These are phyloP conservation scores for Platysteira castanea DNA, from an alignment of 2,113 vertebrate genomes.

Conservation along the genomic window DNA sequence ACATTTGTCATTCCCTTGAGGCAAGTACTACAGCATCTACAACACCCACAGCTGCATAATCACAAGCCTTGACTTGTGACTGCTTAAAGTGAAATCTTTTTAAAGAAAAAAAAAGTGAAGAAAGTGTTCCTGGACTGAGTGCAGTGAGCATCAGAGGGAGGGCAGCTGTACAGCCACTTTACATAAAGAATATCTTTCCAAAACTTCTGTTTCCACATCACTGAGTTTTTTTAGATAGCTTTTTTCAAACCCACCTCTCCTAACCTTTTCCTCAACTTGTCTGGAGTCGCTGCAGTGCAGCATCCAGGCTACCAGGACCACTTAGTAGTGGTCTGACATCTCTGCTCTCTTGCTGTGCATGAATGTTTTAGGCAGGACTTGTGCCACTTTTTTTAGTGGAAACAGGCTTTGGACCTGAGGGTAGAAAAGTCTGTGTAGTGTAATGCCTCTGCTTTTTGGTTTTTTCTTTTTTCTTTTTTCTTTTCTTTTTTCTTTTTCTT, in stretches of 20 bases:
- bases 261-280: not conserved
- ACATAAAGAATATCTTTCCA: not conserved
- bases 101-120: not conserved
- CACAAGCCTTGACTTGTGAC: constrained; percentile 63
- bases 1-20: constrained; percentile 68
- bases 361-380: not conserved
- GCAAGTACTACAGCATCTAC: constrained; percentile 42
- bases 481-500: not conserved
- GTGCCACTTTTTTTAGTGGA: not conserved
- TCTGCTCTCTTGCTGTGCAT: not conserved
- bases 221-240: not conserved
- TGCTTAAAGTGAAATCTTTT: constrained; percentile 17
- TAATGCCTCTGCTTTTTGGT: not conserved
- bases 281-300: not conserved
- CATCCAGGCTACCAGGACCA: not conserved
- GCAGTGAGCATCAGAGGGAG: not conserved
- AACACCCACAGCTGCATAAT: constrained; percentile 63
- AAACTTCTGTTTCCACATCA: not conserved
- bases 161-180: not conserved
- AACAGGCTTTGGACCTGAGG: not conserved
- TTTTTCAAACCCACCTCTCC: not conserved
- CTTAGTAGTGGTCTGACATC: not conserved
- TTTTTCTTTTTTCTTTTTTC: not conserved
- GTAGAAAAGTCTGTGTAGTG: not conserved
- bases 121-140: constrained; percentile 10